These are phyloP conservation scores for Asteroscopus sphinx DNA, from an alignment of 2,888 invertebrate species.

Conservation along the genomic window DNA sequence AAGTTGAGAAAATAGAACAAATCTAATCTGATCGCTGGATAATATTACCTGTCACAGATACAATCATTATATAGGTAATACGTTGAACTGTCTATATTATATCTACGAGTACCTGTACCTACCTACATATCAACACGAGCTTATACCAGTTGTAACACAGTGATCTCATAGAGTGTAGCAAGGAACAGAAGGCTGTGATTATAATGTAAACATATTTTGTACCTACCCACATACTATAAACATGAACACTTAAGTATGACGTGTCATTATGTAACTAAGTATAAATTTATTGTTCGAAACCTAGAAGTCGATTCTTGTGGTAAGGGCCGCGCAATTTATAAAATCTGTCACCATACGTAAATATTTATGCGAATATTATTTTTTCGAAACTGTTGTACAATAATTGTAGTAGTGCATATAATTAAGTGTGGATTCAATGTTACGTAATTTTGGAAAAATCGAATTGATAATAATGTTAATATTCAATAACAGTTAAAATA, in stretches of 20 bases:
- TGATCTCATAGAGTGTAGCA: conserved; percentile 67
- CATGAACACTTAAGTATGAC: conserved; percentile 51
- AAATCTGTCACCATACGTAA: too few relatives aligned
- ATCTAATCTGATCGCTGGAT: background rate
- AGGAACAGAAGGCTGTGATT: conserved; percentile 62
- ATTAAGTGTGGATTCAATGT: too few relatives aligned
- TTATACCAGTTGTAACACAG: conserved; percentile 47
- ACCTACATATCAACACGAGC: conserved; percentile 32
- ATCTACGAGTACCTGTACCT: conserved; percentile 10
- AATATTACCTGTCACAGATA: background rate
- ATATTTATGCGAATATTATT: too few relatives aligned
- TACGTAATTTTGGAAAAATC: too few relatives aligned
- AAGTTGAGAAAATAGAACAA: background rate
- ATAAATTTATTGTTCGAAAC: conserved; percentile 15
- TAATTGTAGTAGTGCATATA: too few relatives aligned
- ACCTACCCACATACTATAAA: conserved; percentile 51
- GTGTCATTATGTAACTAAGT: conserved; percentile 49
- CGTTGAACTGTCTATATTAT: conserved; percentile 12
- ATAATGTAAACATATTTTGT: conserved; percentile 68
- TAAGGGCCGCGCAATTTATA: background rate
- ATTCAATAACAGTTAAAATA: too few relatives aligned
- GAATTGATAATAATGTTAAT: background rate
- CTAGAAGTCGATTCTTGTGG: conserved; percentile 2
- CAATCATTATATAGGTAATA: background rate
- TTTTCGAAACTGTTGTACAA: too few relatives aligned